These are phyloP conservation scores for Clinocottus analis DNA, from an alignment of 2,113 vertebrate species.

Conservation along the genomic window DNA sequence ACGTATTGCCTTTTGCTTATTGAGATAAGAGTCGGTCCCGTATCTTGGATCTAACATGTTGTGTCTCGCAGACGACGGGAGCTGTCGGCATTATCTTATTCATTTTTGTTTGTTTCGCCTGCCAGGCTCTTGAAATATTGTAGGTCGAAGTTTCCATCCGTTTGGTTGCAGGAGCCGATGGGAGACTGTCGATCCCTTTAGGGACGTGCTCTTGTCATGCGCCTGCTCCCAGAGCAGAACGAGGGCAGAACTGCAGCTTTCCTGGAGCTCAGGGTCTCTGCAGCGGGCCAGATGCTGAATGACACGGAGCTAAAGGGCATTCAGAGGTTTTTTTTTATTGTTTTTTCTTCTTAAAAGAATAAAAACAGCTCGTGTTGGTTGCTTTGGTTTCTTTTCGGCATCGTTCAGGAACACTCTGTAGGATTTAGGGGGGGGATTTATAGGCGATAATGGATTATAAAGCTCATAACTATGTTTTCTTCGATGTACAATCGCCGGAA, in stretches of 20 bases:
- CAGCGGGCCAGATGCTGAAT: constrained; percentile 9
- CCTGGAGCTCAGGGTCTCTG: constrained; percentile 3
- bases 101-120: no score
- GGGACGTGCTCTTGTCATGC: constrained; percentile 15
- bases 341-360: background rate
- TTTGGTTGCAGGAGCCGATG: background rate
- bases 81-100: background rate
- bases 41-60: background rate
- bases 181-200: background rate
- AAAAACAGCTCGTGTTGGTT: background rate
- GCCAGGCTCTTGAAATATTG: background rate
- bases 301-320: constrained; percentile 10
- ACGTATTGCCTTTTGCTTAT: background rate
- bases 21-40: background rate
- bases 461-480: background rate
- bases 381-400: background rate
- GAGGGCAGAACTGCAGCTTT: constrained; percentile 5
- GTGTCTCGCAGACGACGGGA: background rate
- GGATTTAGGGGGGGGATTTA: background rate
- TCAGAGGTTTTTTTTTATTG: background rate
- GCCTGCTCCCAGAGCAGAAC: background rate
- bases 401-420: background rate
- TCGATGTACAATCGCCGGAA: background rate
- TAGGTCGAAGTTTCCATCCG: background rate
- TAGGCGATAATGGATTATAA: background rate